These are phyloP conservation scores for Marmota flaviventris DNA, from an alignment of 2,113 vertebrate species.

Conservation along the genomic window DNA sequence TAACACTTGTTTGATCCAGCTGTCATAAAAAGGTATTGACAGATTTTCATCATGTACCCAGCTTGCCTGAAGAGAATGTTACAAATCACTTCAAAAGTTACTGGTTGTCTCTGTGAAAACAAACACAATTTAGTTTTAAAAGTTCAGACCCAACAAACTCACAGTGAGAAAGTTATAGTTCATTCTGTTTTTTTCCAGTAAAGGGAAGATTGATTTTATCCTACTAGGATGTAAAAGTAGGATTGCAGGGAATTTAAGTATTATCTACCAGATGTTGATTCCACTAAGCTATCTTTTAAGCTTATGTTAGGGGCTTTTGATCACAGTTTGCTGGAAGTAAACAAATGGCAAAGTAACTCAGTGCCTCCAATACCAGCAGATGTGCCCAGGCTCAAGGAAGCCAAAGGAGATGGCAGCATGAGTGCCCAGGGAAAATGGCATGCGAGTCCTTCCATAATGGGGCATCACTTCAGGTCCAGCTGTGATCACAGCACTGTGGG, in stretches of 20 bases:
- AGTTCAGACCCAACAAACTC: constrained; percentile 52
- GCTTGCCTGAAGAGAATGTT: neutral
- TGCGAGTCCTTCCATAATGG: fast-evolving
- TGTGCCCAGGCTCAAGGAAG: neutral
- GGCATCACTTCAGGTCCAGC: neutral
- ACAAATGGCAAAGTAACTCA: constrained; percentile 43
- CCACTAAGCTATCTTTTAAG: constrained; percentile 66
- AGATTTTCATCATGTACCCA: neutral
- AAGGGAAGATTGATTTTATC: constrained; percentile 75
- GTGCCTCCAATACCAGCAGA: neutral
- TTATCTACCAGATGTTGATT: constrained; percentile 72
- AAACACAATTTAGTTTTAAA: constrained; percentile 57
- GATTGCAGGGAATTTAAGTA: constrained; percentile 71
- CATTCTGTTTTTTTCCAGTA: constrained; percentile 60
- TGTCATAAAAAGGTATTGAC: neutral
- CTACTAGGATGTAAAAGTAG: constrained; percentile 64
- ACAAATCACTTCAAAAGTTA: constrained; percentile 46
- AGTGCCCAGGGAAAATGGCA: fast-evolving
- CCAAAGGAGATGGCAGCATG: neutral
- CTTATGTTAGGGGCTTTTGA: constrained; percentile 69
- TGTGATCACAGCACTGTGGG: fast-evolving
- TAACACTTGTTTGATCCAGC: neutral
- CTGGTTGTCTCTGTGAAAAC: neutral
- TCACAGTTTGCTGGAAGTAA: constrained; percentile 70
- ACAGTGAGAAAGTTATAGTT: constrained; percentile 60